Base-by-base conservation (phyloP, 2,797 vertebrate species). In the Carduelis carduelis region DNA sequence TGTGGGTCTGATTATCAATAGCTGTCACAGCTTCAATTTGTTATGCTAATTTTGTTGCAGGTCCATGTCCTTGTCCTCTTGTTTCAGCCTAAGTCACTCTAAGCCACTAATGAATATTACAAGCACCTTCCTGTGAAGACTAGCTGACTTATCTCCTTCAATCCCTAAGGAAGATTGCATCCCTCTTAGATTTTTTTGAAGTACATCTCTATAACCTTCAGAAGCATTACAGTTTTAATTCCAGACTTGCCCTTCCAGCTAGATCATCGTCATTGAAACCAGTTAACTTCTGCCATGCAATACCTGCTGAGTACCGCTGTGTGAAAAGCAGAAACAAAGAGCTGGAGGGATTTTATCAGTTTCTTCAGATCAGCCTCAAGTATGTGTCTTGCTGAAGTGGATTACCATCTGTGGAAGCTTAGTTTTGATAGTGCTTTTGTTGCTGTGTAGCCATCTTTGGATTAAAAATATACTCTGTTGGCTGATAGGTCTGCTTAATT, bases 41-140 rank as follows among this genome's bases (percentile, higher is more conserved):
- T 93, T 93, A 90, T 46, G 87, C 46, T 94, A 91, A 96, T 95
- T 93, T 96, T 85, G 82, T 87, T 87, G 72, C 82, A n/a, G 64
- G 56, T 81, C 78, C 6, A 0, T 79, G 95, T 85, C 92, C 95
- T 93, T 92, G 83, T 93, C 49, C 0, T 61, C 70, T 59, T 61
- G 14, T 82, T 93, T 80, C 76, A 77, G 59, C 50, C 64, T 80
- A 76, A 84, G 88, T 75, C 87, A 46, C 71, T 78, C 8, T 80
- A 77, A 87, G 52, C 53, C n/a, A 34, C 71, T 95, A 94, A 96
- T 91, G 68, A 95, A 87, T 84, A 92, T 92, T 91, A n/a, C 41
- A 68, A 16, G 60, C 49, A 59, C 39, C 18, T 89, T 63, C 55
- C 64, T 89, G 16, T 78, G 72, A 85, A 75, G 78, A 21, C 32